These are phyloP conservation scores for Cebidichthys violaceus DNA, from an alignment of 2,113 vertebrate species.

Conservation along the genomic window DNA sequence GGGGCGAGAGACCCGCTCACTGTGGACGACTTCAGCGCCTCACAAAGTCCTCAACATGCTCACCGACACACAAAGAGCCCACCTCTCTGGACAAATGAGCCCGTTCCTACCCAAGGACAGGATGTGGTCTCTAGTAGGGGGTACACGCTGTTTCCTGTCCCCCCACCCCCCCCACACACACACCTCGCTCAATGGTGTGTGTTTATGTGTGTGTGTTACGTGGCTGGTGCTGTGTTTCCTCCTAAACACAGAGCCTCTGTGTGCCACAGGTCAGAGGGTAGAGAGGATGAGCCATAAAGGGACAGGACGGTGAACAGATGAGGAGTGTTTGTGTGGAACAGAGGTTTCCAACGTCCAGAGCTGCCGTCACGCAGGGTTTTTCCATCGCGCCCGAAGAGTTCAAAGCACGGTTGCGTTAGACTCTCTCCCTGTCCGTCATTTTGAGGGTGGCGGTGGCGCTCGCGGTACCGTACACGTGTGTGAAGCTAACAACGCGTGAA, in stretches of 20 bases:
- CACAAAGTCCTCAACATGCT: neutral
- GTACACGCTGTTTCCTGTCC: constrained; percentile 76
- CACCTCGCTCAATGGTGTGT: constrained; percentile 52
- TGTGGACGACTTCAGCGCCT: neutral
- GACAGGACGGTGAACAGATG: constrained; percentile 63
- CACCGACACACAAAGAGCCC: constrained; percentile 32
- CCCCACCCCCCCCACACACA: constrained; percentile 69
- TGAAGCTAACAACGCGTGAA: no score
- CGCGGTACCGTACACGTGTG: no score
- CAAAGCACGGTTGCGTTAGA: neutral
- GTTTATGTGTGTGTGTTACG: constrained; percentile 53
- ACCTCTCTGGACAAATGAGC: constrained; percentile 72
- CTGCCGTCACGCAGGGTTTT: constrained; percentile 6
- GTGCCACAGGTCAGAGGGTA: constrained; percentile 72
- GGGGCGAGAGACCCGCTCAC: constrained; percentile 42
- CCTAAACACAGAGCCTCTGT: constrained; percentile 69
- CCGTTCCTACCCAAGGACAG: constrained; percentile 71
- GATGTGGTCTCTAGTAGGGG: constrained; percentile 73
- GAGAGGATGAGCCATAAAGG: constrained; percentile 74
- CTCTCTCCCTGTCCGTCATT: neutral
- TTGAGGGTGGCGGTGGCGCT: no score
- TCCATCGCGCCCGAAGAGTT: neutral
- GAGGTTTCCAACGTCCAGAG: constrained; percentile 31
- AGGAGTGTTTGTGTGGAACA: constrained; percentile 39
- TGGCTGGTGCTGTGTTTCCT: constrained; percentile 60